Conservation (phyloP, 2,113 vertebrate species). For the Archocentrus centrarchus region DNA sequence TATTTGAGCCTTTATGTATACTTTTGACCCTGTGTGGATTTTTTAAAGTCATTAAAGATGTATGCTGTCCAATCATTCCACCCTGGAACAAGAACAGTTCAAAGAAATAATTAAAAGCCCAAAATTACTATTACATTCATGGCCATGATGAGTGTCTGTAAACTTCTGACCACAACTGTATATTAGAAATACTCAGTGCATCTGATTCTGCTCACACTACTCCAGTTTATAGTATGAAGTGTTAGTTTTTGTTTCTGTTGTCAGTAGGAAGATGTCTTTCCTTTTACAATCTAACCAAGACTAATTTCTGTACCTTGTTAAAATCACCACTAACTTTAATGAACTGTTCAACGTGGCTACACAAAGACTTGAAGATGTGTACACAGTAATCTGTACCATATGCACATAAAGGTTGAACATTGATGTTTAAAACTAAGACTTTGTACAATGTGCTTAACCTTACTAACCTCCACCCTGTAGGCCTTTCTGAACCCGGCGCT, state of each 20-base stretch:
- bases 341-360: too few relatives aligned
- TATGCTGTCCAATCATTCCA: too few relatives aligned
- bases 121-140: not conserved
- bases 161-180: too few relatives aligned
- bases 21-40: too few relatives aligned
- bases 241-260: not conserved
- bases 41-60: too few relatives aligned
- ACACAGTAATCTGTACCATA: not conserved
- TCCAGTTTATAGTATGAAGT: not conserved
- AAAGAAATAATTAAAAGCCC: too few relatives aligned
- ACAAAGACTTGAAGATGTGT: too few relatives aligned
- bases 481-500: constrained; percentile 90
- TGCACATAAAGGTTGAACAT: not conserved
- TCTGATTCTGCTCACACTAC: not conserved
- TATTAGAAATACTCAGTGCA: not conserved
- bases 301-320: not conserved
- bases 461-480: constrained; percentile 90
- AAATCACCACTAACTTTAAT: not conserved
- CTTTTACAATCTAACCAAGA: not conserved
- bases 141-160: not conserved
- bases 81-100: too few relatives aligned
- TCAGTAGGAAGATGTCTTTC: not conserved
- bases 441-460: not conserved
- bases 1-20: too few relatives aligned
- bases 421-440: not conserved